phyloP scores from a whole-genome alignment of 2,113 vertebrate genomes.

The Microcebus lehilahytsara region DNA sequence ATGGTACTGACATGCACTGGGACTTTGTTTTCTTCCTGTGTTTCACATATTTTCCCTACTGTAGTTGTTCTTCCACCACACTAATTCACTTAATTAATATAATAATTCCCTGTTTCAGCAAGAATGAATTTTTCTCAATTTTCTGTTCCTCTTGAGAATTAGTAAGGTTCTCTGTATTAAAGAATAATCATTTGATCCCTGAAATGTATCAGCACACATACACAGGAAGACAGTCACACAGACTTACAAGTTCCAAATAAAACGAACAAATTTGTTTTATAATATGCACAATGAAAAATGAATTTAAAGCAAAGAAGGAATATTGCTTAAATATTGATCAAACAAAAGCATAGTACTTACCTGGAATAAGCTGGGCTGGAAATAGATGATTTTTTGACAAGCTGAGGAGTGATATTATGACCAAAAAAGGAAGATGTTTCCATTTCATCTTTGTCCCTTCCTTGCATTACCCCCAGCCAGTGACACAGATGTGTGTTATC shows the following conservation, averaged over 20 bases:
- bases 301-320: neutral
- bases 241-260: neutral
- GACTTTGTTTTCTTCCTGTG: conserved; percentile 50
- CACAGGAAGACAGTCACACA: neutral
- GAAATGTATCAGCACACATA: neutral
- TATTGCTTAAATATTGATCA: neutral
- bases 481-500: conserved; percentile 63
- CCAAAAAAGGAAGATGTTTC: conserved; percentile 87
- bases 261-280: neutral
- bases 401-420: conserved; percentile 86
- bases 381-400: conserved; percentile 82
- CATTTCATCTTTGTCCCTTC: conserved; percentile 89
- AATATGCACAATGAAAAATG: neutral
- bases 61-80: neutral
- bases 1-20: neutral
- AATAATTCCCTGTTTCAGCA: neutral
- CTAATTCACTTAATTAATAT: conserved; percentile 19
- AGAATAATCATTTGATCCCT: neutral
- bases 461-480: conserved; percentile 91
- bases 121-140: neutral
- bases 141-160: neutral
- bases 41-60: neutral
- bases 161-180: neutral
- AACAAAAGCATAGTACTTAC: conserved; percentile 82
- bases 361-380: conserved; percentile 89